Evolutionary conservation across 35 echinoderm and acorn worm species (phyloP).

Genomic region (Chiridota heheva): DNA sequence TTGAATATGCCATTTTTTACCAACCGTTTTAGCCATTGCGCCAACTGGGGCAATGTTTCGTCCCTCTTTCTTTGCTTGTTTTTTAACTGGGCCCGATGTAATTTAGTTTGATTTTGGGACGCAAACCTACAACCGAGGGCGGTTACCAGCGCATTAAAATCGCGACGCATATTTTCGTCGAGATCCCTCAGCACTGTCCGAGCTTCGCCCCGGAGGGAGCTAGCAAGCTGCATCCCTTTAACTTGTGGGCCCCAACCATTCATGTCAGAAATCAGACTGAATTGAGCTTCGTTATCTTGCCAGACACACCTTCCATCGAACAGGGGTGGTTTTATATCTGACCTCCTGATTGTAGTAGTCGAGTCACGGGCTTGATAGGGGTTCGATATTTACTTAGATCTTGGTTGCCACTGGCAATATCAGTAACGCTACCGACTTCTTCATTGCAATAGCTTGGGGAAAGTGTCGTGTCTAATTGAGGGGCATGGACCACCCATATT

Average conservation of each 20-base stretch:
- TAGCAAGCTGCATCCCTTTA: slow-evolving; percentile 24
- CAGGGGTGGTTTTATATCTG: neutral
- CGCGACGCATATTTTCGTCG: neutral
- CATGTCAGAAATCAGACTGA: neutral
- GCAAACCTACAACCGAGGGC: neutral
- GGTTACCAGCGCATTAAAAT: neutral
- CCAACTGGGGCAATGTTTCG: slow-evolving; percentile 28
- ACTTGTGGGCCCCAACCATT: neutral
- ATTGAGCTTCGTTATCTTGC: slow-evolving; percentile 28
- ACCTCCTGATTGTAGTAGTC: too few relatives aligned
- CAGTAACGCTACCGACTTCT: too few relatives aligned
- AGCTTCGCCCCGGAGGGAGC: slow-evolving; percentile 12
- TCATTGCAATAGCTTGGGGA: too few relatives aligned
- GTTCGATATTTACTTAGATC: too few relatives aligned
- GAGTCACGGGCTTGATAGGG: too few relatives aligned
- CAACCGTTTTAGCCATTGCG: neutral
- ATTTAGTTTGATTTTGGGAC: neutral
- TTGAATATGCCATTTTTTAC: too few relatives aligned
- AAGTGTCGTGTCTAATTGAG: too few relatives aligned
- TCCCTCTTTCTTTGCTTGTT: neutral
- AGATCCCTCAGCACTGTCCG: slow-evolving; percentile 22
- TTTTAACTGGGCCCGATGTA: neutral
- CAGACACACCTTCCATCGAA: neutral
- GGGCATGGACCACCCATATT: too few relatives aligned
- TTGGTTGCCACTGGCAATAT: too few relatives aligned